Base-by-base conservation (phyloP, 1,140 invertebrate species). In the Glossosoma conforme region DNA sequence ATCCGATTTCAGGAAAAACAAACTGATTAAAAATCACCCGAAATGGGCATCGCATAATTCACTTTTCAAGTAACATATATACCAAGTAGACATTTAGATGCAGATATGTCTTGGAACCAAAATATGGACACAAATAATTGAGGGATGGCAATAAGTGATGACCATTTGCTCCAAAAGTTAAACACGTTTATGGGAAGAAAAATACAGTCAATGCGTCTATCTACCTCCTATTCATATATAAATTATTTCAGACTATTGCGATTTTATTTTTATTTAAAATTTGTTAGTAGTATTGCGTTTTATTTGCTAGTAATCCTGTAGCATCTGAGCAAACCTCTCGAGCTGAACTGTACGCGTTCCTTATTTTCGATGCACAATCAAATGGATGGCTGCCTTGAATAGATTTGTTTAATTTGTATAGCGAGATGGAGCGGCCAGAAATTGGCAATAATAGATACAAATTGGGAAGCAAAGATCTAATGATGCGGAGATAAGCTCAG, bases 361-460 rank as follows among this genome's bases (percentile, higher is more conserved):
- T 48, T 38, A 38, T 28, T 38, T 47, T 19, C 22, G 32, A 48
- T 48, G 28, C 45, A 32, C 45, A 38, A 48, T 48, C 45, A 48
- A 46, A 46, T 24, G 42, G 22, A 44, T 32, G 42, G 24, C 45
- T 41, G 38, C 15, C 40, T 33, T 42, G 40, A 33, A 43, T 43
- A 50, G 38, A 41, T 42, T 15, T 11, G 38, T n/a, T 41, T 41
- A 42, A 50, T 42, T 42, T 28, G 28, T 42, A 42, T 17, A 35
- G 19, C n/a, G 28, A 21, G 35, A 41, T 40, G 40, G 38, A 17
- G 32, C 24, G 30, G 33, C 19, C 47, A 42, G 15, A 35, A 25
- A 50, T 50, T 50, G 40, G 28, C 45, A 25, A 35, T 18, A 21
- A 22, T 17, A 43, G 38, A 32, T 50, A 50, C 28, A 50, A 42